A percentile compares a stretch with the other conserved stretches of the same genome.
Conservation (phyloP, 1,140 invertebrate species). For the Drosophila ambigua region DNA sequence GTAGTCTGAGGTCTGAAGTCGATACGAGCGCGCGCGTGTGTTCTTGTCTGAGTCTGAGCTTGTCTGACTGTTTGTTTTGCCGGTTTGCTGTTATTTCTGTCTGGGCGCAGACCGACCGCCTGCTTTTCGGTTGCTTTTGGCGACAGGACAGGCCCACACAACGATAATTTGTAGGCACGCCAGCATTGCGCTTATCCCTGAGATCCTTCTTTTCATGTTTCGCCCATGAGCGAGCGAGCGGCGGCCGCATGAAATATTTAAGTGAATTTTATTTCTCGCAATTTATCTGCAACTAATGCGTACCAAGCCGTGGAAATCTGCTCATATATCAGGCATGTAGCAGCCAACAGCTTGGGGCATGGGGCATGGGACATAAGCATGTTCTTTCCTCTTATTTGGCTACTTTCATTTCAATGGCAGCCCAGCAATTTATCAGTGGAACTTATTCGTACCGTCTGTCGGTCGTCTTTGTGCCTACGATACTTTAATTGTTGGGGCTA, state of each 20-base stretch:
- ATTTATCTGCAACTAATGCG: slow-evolving; percentile 76
- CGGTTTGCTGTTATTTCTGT: slow-evolving; percentile 9
- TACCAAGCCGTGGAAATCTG: slow-evolving; percentile 26
- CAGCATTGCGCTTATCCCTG: slow-evolving; percentile 38
- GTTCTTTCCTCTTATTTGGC: slow-evolving; percentile 65
- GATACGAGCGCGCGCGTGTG: slow-evolving; percentile 9
- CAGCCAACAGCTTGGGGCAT: no score
- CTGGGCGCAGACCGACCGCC: slow-evolving; percentile 12
- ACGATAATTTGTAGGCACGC: slow-evolving; percentile 73
- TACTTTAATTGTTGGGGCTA: slow-evolving; percentile 66
- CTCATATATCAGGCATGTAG: slow-evolving; percentile 31
- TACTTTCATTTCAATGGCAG: slow-evolving; percentile 32
- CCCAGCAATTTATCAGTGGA: slow-evolving; percentile 42
- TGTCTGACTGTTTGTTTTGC: slow-evolving; percentile 51
- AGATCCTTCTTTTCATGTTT: slow-evolving; percentile 55
- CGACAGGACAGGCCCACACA: slow-evolving; percentile 21
- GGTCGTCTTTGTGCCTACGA: not conserved
- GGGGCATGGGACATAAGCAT: slow-evolving; percentile 50
- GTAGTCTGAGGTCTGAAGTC: slow-evolving; percentile 25
- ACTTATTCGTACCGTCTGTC: slow-evolving; percentile 13
- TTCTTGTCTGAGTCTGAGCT: slow-evolving; percentile 33
- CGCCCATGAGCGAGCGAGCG: not conserved
- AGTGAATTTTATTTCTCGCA: slow-evolving; percentile 71
- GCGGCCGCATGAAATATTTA: slow-evolving; percentile 67
- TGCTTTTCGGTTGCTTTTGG: slow-evolving; percentile 44